Evolutionary conservation across 2,113 vertebrate species (phyloP), one percentile per base, ranked within the genome.

Genomic region (Nesogale talazaci): DNA sequence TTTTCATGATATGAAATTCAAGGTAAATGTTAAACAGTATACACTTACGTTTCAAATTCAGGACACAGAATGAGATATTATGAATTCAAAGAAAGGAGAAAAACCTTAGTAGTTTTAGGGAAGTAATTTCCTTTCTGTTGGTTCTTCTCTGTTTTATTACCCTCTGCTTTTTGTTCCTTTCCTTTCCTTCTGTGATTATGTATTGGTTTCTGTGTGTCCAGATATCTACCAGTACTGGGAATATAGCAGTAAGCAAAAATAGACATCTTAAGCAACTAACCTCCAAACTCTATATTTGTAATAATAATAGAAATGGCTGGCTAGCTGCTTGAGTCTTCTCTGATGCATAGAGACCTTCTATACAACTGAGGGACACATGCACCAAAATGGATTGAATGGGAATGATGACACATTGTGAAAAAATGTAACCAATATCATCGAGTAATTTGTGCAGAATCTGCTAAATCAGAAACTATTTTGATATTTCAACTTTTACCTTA

Each of bases 21-120:
- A n/a, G 61, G 77, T 40, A 75, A 77, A 10, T 46, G 56, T 31
- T 42, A 83, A 63, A 15, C 25, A 83, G 36, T 42, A 40, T 23
- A 31, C 46, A 91, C 61, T 40, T 63, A 72, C 83, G 27, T 84
- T 52, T 90, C 92, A 81, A 88, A 61, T 23, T 17, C 52, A 86
- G 38, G 17, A 27, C 29, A 76, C 63, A 93, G 87, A 89, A 67
- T 3, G 27, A 76, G 52, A 79, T 69, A 14, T 20, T 87, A 82
- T 11, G 46, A 38, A 38, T 83, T 91, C 63, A 76, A 82, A 90
- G 34, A 52, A 89, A 63, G n/a, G n/a, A 87, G 40, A 74, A 77
- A 52, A 86, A 59, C 2, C 1, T 82, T 75, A 82, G n/a, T n/a
- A 57, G 46, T 15, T 69, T 82, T 27, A 70, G 4, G 4, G 15